A percentile compares a stretch with the other conserved stretches of the same genome.
These are phyloP conservation scores for Neodiprion fabricii DNA, from an alignment of 1,140 invertebrate species.

Conservation along the genomic window DNA sequence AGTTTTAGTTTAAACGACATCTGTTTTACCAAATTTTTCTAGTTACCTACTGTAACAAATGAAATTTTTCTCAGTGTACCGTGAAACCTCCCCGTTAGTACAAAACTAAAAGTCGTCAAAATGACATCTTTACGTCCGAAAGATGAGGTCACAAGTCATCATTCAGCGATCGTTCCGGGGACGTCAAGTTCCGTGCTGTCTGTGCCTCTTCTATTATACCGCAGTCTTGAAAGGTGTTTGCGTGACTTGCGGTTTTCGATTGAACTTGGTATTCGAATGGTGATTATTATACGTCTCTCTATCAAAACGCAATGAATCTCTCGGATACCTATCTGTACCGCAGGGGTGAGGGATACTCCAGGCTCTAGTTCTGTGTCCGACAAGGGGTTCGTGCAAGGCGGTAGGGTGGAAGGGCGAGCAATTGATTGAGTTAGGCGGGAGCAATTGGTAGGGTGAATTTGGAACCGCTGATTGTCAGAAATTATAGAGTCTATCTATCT, in stretches of 20 bases:
- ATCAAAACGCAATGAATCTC: conserved; percentile 3
- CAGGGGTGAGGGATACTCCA: background rate
- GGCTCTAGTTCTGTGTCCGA: background rate
- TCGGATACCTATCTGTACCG: background rate
- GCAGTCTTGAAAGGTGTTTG: background rate
- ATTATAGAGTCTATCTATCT: background rate
- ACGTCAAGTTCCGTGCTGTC: too few relatives aligned
- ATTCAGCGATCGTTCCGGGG: too few relatives aligned
- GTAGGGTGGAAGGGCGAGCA: background rate
- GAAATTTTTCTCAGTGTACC: too few relatives aligned
- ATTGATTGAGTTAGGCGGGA: background rate
- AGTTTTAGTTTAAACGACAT: too few relatives aligned
- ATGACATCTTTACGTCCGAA: too few relatives aligned
- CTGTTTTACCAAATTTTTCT: too few relatives aligned
- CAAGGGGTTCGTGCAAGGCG: background rate
- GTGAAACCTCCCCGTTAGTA: too few relatives aligned
- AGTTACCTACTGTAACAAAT: too few relatives aligned
- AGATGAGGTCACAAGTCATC: too few relatives aligned
- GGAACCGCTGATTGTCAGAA: background rate
- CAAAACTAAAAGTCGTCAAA: too few relatives aligned
- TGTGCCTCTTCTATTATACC: too few relatives aligned
- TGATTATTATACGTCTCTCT: background rate
- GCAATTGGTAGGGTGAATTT: background rate
- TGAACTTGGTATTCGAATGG: background rate
- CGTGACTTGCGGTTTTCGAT: background rate